These are phyloP conservation scores for Dendrolimus houi DNA, from an alignment of 2,888 invertebrate species.

Conservation along the genomic window DNA sequence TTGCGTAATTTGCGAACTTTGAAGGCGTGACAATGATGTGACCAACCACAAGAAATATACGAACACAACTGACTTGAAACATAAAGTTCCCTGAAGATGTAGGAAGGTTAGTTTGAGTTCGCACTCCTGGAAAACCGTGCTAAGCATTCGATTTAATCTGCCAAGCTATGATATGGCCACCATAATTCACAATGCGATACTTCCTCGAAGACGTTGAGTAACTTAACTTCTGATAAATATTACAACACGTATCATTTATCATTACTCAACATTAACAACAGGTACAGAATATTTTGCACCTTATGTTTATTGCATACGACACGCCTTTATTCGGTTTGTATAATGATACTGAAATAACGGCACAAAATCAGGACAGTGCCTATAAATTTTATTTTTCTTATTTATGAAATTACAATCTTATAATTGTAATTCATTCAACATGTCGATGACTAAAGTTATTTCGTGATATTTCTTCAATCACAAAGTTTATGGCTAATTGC, in stretches of 20 bases:
- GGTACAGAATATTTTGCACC: not conserved
- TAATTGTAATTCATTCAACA: constrained; percentile 16
- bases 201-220: constrained; percentile 56
- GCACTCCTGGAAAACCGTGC: constrained; percentile 50
- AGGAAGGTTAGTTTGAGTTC: constrained; percentile 25
- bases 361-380: not conserved
- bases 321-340: not conserved
- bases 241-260: constrained; percentile 29
- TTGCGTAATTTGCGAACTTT: constrained; percentile 5
- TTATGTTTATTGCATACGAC: constrained; percentile 1
- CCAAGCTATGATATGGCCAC: constrained; percentile 39
- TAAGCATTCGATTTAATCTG: constrained; percentile 61
- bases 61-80: constrained; percentile 31
- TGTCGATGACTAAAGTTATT: constrained; percentile 11
- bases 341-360: not conserved
- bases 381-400: not conserved
- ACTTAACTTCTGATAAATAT: constrained; percentile 34
- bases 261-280: not conserved
- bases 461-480: constrained; percentile 12
- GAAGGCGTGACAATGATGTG: constrained; percentile 15
- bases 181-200: constrained; percentile 28
- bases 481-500: constrained; percentile 31
- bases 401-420: not conserved
- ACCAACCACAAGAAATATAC: constrained; percentile 22
- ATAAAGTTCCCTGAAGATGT: constrained; percentile 35